These are phyloP conservation scores for Propithecus perrieri DNA, from an alignment of 2,797 vertebrate species.

Conservation along the genomic window DNA sequence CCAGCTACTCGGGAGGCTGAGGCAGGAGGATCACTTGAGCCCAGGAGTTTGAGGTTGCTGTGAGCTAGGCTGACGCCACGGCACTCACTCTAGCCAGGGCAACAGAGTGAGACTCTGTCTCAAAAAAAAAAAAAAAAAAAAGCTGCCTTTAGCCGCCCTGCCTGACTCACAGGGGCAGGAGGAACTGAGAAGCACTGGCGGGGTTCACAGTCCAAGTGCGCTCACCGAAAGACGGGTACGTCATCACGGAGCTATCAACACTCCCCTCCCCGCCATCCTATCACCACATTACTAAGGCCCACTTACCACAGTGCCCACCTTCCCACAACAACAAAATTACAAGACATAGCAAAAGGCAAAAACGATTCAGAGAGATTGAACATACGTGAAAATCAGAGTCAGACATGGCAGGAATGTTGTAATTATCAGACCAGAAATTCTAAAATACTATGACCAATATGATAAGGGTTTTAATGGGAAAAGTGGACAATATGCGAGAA, in stretches of 20 bases:
- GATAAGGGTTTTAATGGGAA: background rate
- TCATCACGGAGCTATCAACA: background rate
- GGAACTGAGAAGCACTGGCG: background rate
- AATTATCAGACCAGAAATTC: background rate
- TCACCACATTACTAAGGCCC: background rate
- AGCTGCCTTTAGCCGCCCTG: no score
- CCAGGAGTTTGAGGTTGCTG: no score
- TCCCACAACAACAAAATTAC: background rate
- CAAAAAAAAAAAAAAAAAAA: no score
- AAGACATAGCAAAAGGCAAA: background rate
- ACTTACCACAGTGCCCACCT: background rate
- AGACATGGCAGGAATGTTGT: background rate
- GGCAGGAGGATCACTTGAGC: no score
- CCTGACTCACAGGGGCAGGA: background rate
- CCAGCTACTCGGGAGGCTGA: no score
- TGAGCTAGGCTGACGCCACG: no score
- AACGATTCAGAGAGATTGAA: background rate
- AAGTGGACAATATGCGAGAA: background rate
- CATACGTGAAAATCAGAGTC: background rate
- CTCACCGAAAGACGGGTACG: no score
- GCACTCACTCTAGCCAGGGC: no score
- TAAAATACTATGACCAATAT: background rate
- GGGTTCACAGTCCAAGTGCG: background rate
- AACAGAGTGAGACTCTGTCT: no score
- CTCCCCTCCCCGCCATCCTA: accelerated